Evolutionary conservation across 2,113 vertebrate genomes (phyloP), one percentile per base, ranked within the genome.

Genomic region (Melanocharis versteri): DNA sequence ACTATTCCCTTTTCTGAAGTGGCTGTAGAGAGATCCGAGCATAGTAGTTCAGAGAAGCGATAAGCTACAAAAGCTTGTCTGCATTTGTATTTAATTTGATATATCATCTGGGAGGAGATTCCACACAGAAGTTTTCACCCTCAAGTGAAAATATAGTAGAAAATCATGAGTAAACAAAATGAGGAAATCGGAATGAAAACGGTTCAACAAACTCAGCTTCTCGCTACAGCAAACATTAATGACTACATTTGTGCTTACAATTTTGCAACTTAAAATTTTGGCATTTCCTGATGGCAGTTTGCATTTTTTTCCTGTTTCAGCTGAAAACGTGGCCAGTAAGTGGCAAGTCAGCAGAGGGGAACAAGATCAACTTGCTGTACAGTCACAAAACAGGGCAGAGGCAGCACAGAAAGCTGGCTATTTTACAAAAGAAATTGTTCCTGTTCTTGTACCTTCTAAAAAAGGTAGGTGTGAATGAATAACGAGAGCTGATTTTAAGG

Each of bases 241-340:
- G 40, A 50, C 35, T 69, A 24, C 47, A 31, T 66, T 83, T 81
- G 24, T 73, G 24, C 14, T 86, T 83, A 58, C 15, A 66, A 7
- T 87, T 91, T 66, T 92, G 56, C 47, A 60, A 4, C 16, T 28
- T 89, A 54, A 37, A 86, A 40, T 89, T 48, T 73, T 81, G 65
- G 47, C 22, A 15, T 39, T 84, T 87, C 27, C 39, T 91, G 51
- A 83, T 81, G 37, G 51, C 26, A 24, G 0, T 64, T 90, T 82
- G 24, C 51, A 11, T 65, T 86, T 95, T 88, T 28, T 90, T 88
- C 39, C 45, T 58, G 3, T 91, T 93, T 89, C 89, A 99, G 99
- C 99, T 79, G 99, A 99, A 98, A 99, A 99, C 45, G 99, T 99
- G 91, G 99, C 99, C 16, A 99, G 98, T 92, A 98, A 99, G 93